phyloP scores from a whole-genome alignment of 2,888 invertebrate species.

The Microctonus aethiopoides region DNA sequence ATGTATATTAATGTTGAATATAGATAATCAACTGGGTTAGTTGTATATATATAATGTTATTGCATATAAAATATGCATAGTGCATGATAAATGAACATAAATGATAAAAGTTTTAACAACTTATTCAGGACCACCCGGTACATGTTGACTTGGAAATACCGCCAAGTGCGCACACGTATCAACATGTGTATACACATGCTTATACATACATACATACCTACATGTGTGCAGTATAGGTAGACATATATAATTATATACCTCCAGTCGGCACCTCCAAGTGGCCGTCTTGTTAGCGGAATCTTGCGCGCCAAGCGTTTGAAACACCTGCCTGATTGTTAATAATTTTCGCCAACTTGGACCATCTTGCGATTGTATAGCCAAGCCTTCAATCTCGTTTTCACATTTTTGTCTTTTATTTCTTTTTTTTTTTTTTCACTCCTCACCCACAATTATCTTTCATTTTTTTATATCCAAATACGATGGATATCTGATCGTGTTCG shows the following conservation, averaged over 20 bases:
- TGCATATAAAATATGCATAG: too few relatives aligned
- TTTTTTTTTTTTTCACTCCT: slow-evolving; percentile 18
- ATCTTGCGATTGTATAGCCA: slow-evolving; percentile 39
- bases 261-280: slow-evolving; percentile 60
- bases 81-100: too few relatives aligned
- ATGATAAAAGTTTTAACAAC: not conserved
- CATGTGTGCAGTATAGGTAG: slow-evolving; percentile 49
- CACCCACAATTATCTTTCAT: not conserved
- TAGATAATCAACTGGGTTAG: too few relatives aligned
- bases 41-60: too few relatives aligned
- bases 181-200: not conserved
- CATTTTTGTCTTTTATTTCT: slow-evolving; percentile 16
- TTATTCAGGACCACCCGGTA: slow-evolving; percentile 48
- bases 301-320: slow-evolving; percentile 47
- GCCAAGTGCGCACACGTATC: not conserved
- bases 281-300: slow-evolving; percentile 60
- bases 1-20: too few relatives aligned
- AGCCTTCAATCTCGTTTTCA: slow-evolving; percentile 29
- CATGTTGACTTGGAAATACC: slow-evolving; percentile 38
- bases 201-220: too few relatives aligned
- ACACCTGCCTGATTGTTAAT: slow-evolving; percentile 62
- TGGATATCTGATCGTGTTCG: too few relatives aligned
- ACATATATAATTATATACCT: slow-evolving; percentile 58
- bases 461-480: too few relatives aligned
- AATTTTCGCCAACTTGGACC: slow-evolving; percentile 55